These are phyloP conservation scores for Pteria penguin DNA, from an alignment of 2,888 invertebrate species.

Conservation along the genomic window DNA sequence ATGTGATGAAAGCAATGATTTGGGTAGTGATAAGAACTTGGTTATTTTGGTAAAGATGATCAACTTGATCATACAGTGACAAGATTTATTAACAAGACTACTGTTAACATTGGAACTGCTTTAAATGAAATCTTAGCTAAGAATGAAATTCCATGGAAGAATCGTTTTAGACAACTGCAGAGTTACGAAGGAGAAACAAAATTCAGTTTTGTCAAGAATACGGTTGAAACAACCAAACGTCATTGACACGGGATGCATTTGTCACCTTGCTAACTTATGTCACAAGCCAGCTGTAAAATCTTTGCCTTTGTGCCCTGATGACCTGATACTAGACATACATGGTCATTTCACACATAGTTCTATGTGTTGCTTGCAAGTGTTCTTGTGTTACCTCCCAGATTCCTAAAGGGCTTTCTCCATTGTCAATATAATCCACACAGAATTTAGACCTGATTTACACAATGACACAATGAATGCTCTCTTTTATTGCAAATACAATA, in stretches of 20 bases:
- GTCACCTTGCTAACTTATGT: slow-evolving; percentile 10
- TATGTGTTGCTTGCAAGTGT: too few species aligned
- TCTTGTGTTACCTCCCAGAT: too few species aligned
- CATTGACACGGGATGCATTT: slow-evolving; percentile 18
- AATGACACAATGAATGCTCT: too few species aligned
- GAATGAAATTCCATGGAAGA: slow-evolving; percentile 13
- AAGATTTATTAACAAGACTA: neutral
- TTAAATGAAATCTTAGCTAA: neutral
- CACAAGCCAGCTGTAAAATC: slow-evolving; percentile 8
- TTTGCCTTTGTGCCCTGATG: neutral
- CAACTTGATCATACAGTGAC: neutral
- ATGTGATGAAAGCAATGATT: slow-evolving; percentile 40
- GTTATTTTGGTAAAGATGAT: slow-evolving; percentile 29
- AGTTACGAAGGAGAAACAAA: slow-evolving; percentile 12
- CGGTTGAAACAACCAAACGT: neutral
- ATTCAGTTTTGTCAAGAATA: slow-evolving; percentile 5
- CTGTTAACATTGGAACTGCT: slow-evolving; percentile 6
- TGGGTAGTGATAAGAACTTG: slow-evolving; percentile 19
- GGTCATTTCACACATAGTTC: slow-evolving; percentile 28
- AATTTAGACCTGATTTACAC: too few species aligned
- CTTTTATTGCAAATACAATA: too few species aligned
- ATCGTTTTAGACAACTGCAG: slow-evolving; percentile 13
- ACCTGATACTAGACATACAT: neutral
- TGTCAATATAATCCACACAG: too few species aligned
- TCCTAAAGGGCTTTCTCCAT: too few species aligned